Evolutionary conservation across 1,140 invertebrate species (phyloP).

Genomic region (Solen grandis): DNA sequence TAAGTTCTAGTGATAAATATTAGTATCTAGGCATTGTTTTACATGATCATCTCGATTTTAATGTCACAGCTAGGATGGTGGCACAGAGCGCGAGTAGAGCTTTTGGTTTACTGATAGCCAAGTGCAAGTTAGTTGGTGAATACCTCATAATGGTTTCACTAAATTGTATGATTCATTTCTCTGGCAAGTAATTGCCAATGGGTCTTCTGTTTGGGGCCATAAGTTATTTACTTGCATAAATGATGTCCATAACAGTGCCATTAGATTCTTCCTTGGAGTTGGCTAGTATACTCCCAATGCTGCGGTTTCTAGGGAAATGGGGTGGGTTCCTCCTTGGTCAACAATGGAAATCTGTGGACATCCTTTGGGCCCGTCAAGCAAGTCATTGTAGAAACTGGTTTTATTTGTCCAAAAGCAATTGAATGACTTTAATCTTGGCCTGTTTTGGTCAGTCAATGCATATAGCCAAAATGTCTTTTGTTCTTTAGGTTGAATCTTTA

Average conservation of each 20-base stretch:
- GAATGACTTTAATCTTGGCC: not conserved
- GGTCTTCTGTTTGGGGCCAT: conserved; percentile 13
- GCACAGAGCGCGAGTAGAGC: conserved; percentile 27
- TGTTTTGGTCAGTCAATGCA: not conserved
- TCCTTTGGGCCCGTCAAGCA: not conserved
- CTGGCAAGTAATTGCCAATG: conserved; percentile 28
- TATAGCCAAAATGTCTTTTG: no score
- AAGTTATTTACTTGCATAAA: conserved; percentile 16
- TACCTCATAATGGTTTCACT: conserved; percentile 15
- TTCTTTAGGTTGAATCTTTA: no score
- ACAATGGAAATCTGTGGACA: conserved; percentile 20
- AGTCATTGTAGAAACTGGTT: not conserved
- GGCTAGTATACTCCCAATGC: conserved; percentile 33
- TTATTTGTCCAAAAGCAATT: not conserved
- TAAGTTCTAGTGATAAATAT: conserved; percentile 5
- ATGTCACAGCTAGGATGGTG: conserved; percentile 9
- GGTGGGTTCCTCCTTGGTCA: conserved; percentile 10
- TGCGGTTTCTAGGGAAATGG: conserved; percentile 30
- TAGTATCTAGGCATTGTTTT: conserved; percentile 28
- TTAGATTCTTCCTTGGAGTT: conserved; percentile 32
- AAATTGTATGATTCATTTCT: conserved; percentile 36
- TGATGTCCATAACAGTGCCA: conserved; percentile 21
- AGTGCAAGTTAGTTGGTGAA: conserved; percentile 6
- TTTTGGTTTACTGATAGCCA: conserved; percentile 10
- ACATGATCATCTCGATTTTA: not conserved